Conservation (phyloP, 2,113 vertebrate species). For the Chroicocephalus ridibundus region DNA sequence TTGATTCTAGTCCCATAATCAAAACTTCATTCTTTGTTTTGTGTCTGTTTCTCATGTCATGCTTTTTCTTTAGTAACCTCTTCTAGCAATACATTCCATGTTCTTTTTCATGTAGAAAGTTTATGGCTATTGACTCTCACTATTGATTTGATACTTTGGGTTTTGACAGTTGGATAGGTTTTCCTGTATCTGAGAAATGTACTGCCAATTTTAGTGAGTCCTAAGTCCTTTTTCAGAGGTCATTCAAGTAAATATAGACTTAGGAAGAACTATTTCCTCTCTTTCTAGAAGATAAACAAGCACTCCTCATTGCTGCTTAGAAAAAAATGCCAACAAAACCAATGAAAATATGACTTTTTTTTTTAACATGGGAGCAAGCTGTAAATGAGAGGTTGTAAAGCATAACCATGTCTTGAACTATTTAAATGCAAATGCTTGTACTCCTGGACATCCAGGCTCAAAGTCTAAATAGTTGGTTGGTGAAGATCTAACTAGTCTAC, state of each 20-base stretch:
- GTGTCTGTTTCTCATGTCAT: background rate
- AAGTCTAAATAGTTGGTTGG: background rate
- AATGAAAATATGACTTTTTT: background rate
- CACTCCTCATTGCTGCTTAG: background rate
- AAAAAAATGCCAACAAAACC: background rate
- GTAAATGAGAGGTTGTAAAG: background rate
- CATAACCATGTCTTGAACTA: background rate
- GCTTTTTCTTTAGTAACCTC: background rate
- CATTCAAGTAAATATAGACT: background rate
- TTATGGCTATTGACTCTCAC: background rate
- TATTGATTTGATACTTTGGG: background rate
- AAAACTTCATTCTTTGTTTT: background rate
- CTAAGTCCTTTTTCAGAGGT: background rate
- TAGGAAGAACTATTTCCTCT: background rate
- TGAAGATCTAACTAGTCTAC: background rate
- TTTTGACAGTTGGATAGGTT: background rate
- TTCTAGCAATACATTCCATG: background rate
- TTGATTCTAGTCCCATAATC: background rate
- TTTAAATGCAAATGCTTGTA: background rate
- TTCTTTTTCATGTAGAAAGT: background rate
- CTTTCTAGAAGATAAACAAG: background rate
- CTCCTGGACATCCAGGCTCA: background rate
- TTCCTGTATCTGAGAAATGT: background rate
- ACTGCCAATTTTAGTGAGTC: background rate
- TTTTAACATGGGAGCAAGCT: background rate